Base-by-base conservation (phyloP, 2,888 invertebrate species). In the Tolmerus cingulatus region DNA sequence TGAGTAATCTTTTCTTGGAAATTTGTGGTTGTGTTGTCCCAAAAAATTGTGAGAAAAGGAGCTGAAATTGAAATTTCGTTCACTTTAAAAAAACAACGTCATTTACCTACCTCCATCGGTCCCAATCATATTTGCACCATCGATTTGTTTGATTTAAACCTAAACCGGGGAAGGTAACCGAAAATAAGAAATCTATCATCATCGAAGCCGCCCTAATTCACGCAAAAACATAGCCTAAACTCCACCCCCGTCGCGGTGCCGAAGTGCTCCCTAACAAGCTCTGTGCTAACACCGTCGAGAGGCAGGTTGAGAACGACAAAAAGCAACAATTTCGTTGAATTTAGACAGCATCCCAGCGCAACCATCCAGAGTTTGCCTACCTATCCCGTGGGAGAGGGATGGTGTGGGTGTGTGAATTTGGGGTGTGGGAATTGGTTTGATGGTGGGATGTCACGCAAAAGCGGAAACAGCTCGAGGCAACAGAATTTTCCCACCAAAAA, bases 401-500 rank as follows among this genome's bases (percentile, higher is more conserved):
- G 12, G 27, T 12, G 43, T 46, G 66, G 66, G 66, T 2, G 7
- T 23, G 23, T 46, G 43, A 14, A 23, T 66, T 23, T 2, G 23
- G 19, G 66, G 66, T 23, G 51, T 4, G 43, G 43, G 43, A 46
- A 46, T 40, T 40, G 16, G 66, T 66, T 19, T 66, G 57, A 23
- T 57, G 9, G 46, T 46, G 19, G 19, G 79, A 27, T 27, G 43
- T 78, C 78, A 79, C 46, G 51, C 46, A 30, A 79, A 79, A 30
- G 51, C 51, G 27, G 79, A 79, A 79, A 79, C 51, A 79, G 79
- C 79, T 46, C 23, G n/a, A 51, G 79, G 79, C 79, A 8, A 30
- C 30, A 51, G 19, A 51, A 79, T 79, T 79, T 79, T 27, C 79
- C 46, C 78, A 30, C 78, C 46, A 79, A 40, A 1, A 43, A 43